Evolutionary conservation across 2,888 invertebrate genomes (phyloP).

Genomic region (Synergus itoensis): DNA sequence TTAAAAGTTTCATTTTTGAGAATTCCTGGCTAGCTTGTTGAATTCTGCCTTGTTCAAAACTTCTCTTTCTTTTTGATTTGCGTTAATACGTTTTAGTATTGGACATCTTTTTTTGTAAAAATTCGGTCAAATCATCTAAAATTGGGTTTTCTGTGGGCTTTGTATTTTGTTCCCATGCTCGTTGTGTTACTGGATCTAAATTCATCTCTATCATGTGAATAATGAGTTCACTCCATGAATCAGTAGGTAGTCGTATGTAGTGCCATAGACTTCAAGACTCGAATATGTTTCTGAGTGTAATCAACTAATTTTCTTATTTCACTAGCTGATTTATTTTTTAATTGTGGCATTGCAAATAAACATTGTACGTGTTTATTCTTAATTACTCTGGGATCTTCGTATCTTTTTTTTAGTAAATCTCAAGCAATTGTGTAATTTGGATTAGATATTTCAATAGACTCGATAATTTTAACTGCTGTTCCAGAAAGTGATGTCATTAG

Average conservation of each 20-base stretch:
- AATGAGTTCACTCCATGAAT: constrained; percentile 52
- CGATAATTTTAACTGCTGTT: constrained; percentile 12
- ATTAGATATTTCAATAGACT: constrained; percentile 51
- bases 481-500: constrained; percentile 17
- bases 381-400: constrained; percentile 51
- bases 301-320: constrained; percentile 52
- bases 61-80: constrained; percentile 4
- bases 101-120: constrained; percentile 50
- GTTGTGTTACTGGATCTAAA: constrained; percentile 48
- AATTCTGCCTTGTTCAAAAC: neutral
- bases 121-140: constrained; percentile 43
- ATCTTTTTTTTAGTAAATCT: constrained; percentile 50
- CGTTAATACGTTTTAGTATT: constrained; percentile 49
- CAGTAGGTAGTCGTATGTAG: constrained; percentile 48
- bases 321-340: constrained; percentile 48
- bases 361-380: constrained; percentile 53
- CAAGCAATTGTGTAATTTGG: constrained; percentile 51
- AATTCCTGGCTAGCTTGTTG: too few relatives aligned
- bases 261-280: constrained; percentile 48
- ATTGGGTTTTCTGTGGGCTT: constrained; percentile 39
- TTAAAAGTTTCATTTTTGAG: neutral
- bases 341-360: constrained; percentile 48
- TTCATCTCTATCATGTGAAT: constrained; percentile 52
- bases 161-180: constrained; percentile 51
- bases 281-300: constrained; percentile 49